A percentile compares a stretch with the other conserved stretches of the same genome.
phyloP scores from a whole-genome alignment of 2,113 vertebrate genomes.

The Catharus bicknelli region DNA sequence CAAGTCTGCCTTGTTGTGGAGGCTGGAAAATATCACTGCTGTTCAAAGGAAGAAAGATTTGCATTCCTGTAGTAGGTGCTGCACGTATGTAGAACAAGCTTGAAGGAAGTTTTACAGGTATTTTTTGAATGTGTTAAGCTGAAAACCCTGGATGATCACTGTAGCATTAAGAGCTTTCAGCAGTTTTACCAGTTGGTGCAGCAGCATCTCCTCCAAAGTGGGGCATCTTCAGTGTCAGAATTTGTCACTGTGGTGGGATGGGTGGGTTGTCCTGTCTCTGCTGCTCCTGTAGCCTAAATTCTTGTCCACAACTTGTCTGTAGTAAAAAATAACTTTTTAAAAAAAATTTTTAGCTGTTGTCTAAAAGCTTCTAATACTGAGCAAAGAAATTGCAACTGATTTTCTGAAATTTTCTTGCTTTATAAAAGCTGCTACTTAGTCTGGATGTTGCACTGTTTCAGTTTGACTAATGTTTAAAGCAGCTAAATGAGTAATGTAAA shows the following conservation, averaged over 20 bases:
- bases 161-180: background rate
- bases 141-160: fast-evolving
- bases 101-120: background rate
- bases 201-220: background rate
- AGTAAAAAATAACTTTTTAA: background rate
- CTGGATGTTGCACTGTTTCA: background rate
- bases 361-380: background rate
- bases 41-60: background rate
- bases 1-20: background rate
- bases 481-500: background rate
- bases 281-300: background rate
- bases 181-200: background rate
- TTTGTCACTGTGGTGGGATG: background rate
- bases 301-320: background rate
- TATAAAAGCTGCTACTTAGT: background rate
- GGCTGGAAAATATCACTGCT: background rate
- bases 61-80: background rate
- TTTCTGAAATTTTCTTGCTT: background rate
- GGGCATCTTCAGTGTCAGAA: background rate
- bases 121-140: background rate
- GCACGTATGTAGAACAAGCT: background rate
- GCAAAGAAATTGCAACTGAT: background rate
- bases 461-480: background rate
- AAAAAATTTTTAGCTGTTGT: background rate
- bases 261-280: background rate